These are phyloP conservation scores for Heliangelus exortis DNA, from an alignment of 2,797 vertebrate genomes.

Conservation along the genomic window DNA sequence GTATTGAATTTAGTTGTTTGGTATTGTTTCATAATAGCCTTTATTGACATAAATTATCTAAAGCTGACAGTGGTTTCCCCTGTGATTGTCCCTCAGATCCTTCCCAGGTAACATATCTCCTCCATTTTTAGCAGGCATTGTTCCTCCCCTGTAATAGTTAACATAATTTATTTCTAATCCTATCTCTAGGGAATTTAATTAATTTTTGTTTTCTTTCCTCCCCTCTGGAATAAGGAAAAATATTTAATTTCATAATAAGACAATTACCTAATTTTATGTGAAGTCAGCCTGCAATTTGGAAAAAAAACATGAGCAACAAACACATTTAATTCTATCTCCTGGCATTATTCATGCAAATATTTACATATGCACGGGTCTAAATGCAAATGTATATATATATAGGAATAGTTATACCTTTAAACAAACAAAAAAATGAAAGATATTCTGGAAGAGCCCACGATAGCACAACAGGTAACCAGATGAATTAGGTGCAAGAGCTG, in stretches of 20 bases:
- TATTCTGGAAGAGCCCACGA: background rate
- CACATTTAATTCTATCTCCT: background rate
- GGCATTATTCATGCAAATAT: background rate
- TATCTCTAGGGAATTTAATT: background rate
- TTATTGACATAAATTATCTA: background rate
- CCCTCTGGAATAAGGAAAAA: background rate
- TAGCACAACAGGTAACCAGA: background rate
- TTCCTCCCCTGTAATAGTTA: background rate
- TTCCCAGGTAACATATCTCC: background rate
- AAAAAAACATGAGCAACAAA: background rate
- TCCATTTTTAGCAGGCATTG: rapidly evolving
- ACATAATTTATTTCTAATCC: background rate
- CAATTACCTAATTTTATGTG: background rate
- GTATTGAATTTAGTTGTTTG: background rate
- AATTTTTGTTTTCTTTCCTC: background rate
- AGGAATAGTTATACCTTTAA: background rate
- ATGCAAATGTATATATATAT: background rate
- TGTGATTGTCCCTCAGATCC: background rate
- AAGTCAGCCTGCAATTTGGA: background rate
- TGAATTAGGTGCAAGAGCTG: background rate
- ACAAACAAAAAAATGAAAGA: background rate
- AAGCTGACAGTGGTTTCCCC: background rate
- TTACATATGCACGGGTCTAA: background rate
- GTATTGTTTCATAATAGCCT: background rate
- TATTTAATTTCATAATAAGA: background rate